These are phyloP conservation scores for Sebastes itinus DNA, from an alignment of 2,797 vertebrate genomes.

Conservation along the genomic window DNA sequence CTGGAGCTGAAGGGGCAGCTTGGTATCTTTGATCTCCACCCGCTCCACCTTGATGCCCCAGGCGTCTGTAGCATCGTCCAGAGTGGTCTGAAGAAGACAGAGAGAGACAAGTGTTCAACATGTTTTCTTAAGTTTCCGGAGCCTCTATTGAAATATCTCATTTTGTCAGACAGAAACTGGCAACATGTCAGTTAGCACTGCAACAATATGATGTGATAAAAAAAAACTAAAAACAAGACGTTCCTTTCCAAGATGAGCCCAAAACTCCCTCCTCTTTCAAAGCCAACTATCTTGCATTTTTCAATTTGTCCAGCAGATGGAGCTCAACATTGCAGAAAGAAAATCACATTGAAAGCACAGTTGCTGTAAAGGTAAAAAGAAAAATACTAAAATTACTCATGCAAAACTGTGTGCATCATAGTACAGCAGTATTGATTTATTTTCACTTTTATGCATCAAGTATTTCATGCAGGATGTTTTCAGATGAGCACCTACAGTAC, in stretches of 20 bases:
- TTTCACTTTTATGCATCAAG: background rate
- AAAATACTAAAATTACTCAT: background rate
- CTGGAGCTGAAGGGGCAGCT: conserved; percentile 94
- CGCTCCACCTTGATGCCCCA: conserved; percentile 99
- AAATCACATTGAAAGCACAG: background rate
- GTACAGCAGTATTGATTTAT: background rate
- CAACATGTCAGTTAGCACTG: background rate
- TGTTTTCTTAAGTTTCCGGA: background rate
- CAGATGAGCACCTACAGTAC: background rate
- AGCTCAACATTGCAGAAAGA: background rate
- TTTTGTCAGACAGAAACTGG: background rate
- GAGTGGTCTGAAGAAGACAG: conserved; percentile 75
- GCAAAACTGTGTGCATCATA: background rate
- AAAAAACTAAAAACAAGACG: background rate
- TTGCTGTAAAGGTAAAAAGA: background rate
- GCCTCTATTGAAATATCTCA: background rate
- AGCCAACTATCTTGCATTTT: background rate
- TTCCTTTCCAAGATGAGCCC: background rate
- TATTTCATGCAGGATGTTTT: background rate
- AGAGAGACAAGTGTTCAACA: background rate
- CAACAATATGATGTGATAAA: background rate
- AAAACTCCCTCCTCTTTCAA: background rate
- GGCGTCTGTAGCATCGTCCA: conserved; percentile 92
- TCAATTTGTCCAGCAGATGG: conserved; percentile 52
- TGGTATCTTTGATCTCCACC: conserved; percentile 98